These are phyloP conservation scores for Gavia stellata DNA, from an alignment of 2,113 vertebrate species.

Conservation along the genomic window DNA sequence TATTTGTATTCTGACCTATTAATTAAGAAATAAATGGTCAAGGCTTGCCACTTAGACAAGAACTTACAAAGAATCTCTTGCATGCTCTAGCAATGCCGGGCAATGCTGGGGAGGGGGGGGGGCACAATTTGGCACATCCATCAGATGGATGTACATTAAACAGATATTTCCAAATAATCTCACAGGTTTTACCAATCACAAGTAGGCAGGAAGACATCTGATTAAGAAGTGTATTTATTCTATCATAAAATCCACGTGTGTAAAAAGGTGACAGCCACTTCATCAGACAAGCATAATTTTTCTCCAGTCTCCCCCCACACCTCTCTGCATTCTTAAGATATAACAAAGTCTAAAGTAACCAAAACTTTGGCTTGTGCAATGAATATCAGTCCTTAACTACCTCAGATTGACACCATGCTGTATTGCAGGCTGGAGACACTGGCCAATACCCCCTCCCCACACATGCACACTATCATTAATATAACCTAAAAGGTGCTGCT, in stretches of 20 bases:
- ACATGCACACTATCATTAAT: rapidly evolving
- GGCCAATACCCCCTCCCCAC: background rate
- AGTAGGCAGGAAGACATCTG: background rate
- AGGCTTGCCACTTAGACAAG: background rate
- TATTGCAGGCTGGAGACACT: background rate
- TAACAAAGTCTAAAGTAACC: background rate
- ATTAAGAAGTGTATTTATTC: background rate
- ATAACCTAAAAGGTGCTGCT: background rate
- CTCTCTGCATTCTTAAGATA: background rate
- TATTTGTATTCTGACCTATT: background rate
- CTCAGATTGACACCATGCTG: background rate
- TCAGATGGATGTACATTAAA: background rate
- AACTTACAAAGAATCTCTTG: background rate
- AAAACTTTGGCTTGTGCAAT: background rate
- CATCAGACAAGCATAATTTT: background rate
- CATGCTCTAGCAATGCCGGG: background rate
- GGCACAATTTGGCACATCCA: background rate
- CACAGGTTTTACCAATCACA: background rate
- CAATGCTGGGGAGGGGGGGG: background rate
- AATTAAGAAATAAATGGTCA: background rate
- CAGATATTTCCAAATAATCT: background rate
- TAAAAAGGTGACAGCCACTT: background rate
- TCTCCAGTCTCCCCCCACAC: background rate
- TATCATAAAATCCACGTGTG: background rate
- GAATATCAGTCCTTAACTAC: background rate